phyloP scores from a whole-genome alignment of 2,113 vertebrate genomes.

The Sceloporus tristichus region DNA sequence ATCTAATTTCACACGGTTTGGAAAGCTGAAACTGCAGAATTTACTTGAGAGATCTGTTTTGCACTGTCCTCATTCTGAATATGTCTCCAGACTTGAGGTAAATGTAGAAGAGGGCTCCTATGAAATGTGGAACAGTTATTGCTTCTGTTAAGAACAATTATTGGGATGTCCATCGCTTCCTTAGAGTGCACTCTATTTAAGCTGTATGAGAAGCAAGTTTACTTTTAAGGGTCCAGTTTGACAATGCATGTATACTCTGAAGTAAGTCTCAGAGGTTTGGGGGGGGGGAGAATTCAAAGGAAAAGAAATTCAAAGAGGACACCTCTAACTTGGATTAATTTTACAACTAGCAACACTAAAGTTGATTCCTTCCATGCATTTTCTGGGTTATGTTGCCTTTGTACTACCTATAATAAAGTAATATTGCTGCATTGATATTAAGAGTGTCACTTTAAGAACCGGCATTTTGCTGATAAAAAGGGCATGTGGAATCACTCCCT shows the following conservation, averaged over 20 bases:
- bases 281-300: no score
- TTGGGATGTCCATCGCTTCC: no score
- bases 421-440: slow-evolving; percentile 22
- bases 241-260: no score
- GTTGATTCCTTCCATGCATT: slow-evolving; percentile 74
- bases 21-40: not conserved
- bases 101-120: no score
- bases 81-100: not conserved
- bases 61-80: not conserved
- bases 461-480: slow-evolving; percentile 63
- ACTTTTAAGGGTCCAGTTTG: no score
- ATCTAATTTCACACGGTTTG: not conserved
- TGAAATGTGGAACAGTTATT: no score
- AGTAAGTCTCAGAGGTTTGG: no score
- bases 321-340: slow-evolving; percentile 76
- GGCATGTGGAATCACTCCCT: slow-evolving; percentile 42
- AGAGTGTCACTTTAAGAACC: slow-evolving; percentile 70
- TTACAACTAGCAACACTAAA: slow-evolving; percentile 71
- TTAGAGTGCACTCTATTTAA: no score
- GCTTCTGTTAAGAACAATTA: no score
- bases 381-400: slow-evolving; percentile 73
- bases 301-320: slow-evolving; percentile 49
- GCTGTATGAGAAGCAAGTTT: no score
- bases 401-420: slow-evolving; percentile 58
- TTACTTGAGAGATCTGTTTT: not conserved